A percentile compares a stretch with the other conserved stretches of the same genome.
Evolutionary conservation across 2,888 invertebrate genomes (phyloP).

Genomic region (Odontomyia ornata): DNA sequence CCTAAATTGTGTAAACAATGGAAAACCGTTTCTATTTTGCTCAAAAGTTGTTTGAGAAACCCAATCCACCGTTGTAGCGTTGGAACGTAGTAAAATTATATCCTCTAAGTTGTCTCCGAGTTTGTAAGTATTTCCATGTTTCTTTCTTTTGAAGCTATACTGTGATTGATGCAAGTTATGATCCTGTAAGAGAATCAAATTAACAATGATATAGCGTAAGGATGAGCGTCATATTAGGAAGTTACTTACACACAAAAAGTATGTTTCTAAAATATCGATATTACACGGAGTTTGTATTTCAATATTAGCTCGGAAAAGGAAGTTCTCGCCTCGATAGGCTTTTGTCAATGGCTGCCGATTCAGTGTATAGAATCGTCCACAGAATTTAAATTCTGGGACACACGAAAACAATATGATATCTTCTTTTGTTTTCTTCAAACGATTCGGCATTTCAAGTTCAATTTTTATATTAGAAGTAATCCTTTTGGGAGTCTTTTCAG

Average conservation of each 20-base stretch:
- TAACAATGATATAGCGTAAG: not conserved
- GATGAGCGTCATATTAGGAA: too few relatives aligned
- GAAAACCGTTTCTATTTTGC: slow-evolving; percentile 30
- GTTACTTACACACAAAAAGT: slow-evolving; percentile 64
- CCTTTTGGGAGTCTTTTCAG: slow-evolving; percentile 20
- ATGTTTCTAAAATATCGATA: slow-evolving; percentile 62
- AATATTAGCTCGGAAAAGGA: slow-evolving; percentile 60
- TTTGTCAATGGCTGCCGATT: slow-evolving; percentile 59
- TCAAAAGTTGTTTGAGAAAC: slow-evolving; percentile 47
- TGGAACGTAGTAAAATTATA: slow-evolving; percentile 61
- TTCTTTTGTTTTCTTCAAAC: slow-evolving; percentile 61
- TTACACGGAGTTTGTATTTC: slow-evolving; percentile 59
- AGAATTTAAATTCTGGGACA: slow-evolving; percentile 60
- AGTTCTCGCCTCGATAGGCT: slow-evolving; percentile 62
- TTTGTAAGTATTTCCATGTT: slow-evolving; percentile 58
- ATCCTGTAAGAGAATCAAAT: slow-evolving; percentile 59
- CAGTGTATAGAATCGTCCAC: slow-evolving; percentile 61
- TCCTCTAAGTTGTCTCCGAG: slow-evolving; percentile 61
- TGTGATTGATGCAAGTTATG: slow-evolving; percentile 63
- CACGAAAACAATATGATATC: slow-evolving; percentile 59
- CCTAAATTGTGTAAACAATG: slow-evolving; percentile 25
- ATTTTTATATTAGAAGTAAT: slow-evolving; percentile 58
- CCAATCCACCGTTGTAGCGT: slow-evolving; percentile 60
- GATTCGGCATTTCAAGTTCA: slow-evolving; percentile 60
- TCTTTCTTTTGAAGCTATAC: slow-evolving; percentile 62